Evolutionary conservation across 2,888 invertebrate genomes (phyloP).

Genomic region (Heliconius aoede): DNA sequence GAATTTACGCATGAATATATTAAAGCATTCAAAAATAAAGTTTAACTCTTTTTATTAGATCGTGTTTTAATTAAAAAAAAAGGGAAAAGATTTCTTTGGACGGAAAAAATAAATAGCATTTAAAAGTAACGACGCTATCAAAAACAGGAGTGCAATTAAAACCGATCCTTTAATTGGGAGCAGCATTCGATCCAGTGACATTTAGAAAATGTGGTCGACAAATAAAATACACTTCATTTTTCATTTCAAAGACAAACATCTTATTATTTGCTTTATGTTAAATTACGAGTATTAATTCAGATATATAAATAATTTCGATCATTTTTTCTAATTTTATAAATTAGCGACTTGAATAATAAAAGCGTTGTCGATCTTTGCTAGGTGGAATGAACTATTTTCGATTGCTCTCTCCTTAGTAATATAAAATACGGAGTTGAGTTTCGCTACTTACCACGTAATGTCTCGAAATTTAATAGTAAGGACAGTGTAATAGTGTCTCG

Average conservation of each 20-base stretch:
- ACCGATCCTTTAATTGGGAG: constrained; percentile 35
- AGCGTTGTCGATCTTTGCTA: background rate
- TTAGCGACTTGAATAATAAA: background rate
- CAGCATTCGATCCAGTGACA: constrained; percentile 35
- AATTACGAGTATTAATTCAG: background rate
- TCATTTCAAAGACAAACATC: background rate
- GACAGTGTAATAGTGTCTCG: too few relatives aligned
- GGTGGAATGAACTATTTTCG: background rate
- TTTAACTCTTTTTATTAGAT: constrained; percentile 6
- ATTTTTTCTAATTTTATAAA: background rate
- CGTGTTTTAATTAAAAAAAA: constrained; percentile 23
- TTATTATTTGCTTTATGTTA: constrained; percentile 7
- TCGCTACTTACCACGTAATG: too few relatives aligned
- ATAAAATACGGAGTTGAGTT: background rate
- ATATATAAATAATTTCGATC: background rate
- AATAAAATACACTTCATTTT: constrained; percentile 32
- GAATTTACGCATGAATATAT: background rate
- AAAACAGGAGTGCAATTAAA: constrained; percentile 39
- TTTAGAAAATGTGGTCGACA: constrained; percentile 28
- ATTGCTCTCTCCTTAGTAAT: background rate
- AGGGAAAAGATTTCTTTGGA: constrained; percentile 31
- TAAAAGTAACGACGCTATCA: constrained; percentile 36
- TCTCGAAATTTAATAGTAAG: background rate
- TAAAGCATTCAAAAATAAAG: background rate
- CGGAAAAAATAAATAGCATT: constrained; percentile 31